These are phyloP conservation scores for Clarias batrachus DNA, from an alignment of 2,113 vertebrate genomes.

Conservation along the genomic window DNA sequence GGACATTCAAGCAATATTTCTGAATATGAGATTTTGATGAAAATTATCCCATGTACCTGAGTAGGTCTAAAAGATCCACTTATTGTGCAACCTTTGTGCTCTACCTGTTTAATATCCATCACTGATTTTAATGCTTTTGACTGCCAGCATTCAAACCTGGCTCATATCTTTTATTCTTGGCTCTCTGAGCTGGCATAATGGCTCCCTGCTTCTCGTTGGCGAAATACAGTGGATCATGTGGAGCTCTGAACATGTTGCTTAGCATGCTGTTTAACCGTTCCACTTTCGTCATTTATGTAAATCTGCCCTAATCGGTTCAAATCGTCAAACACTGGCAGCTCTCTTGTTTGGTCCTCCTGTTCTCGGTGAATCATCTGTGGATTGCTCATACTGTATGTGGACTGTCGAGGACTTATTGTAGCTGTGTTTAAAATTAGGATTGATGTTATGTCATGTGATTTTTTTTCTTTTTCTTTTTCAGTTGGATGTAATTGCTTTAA, in stretches of 20 bases:
- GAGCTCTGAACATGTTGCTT: conserved; percentile 47
- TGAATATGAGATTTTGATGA: not conserved
- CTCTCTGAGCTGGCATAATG: conserved; percentile 12
- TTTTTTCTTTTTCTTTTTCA: not conserved
- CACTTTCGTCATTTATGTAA: conserved; percentile 42
- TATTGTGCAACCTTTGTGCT: not conserved
- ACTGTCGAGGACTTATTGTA: not conserved
- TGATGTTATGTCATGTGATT: not conserved
- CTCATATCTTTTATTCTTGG: conserved; percentile 30
- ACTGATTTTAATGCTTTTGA: not conserved
- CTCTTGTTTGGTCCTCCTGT: not conserved
- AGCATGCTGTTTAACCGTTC: conserved; percentile 41
- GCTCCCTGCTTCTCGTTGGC: conserved; percentile 24
- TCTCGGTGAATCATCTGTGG: not conserved
- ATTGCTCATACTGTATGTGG: conserved; percentile 21
- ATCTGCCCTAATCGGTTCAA: conserved; percentile 43
- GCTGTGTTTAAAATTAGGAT: not conserved
- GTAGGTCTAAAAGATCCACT: not conserved
- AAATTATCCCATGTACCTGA: not conserved
- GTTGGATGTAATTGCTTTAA: conserved; percentile 1
- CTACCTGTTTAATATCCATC: too few species aligned
- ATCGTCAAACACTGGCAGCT: conserved; percentile 29
- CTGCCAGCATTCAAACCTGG: conserved; percentile 15
- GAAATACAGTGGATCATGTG: conserved; percentile 25
- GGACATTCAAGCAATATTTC: not conserved